These are phyloP conservation scores for Heteromurus nitidus DNA, from an alignment of 2,888 invertebrate species.

Conservation along the genomic window DNA sequence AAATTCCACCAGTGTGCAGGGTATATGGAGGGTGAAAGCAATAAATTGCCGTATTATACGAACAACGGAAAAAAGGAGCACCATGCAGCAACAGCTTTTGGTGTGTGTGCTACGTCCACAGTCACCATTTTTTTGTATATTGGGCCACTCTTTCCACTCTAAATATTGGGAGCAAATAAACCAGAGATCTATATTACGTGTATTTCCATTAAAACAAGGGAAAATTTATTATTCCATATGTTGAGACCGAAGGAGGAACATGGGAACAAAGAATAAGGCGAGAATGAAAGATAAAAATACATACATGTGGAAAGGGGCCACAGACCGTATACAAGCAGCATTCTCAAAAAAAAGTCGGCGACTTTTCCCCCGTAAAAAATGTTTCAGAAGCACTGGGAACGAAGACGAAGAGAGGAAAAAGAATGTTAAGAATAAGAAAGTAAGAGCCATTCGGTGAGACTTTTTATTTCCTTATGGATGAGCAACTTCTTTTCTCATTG, in stretches of 20 bases:
- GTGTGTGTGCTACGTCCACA: background rate
- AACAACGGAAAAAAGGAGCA: slow-evolving; percentile 18
- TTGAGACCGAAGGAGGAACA: slow-evolving; percentile 43
- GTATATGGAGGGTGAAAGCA: slow-evolving; percentile 59
- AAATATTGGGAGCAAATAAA: slow-evolving; percentile 46
- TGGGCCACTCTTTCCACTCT: slow-evolving; percentile 10
- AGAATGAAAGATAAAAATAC: slow-evolving; percentile 49
- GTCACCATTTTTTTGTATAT: background rate
- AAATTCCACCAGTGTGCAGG: slow-evolving; percentile 45
- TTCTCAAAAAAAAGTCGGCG: background rate
- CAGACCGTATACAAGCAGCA: background rate
- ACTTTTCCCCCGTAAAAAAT: slow-evolving; percentile 24
- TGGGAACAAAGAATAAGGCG: background rate
- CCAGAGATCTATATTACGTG: slow-evolving; percentile 32
- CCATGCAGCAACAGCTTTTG: slow-evolving; percentile 41
- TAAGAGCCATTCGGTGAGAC: slow-evolving; percentile 47
- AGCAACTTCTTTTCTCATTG: slow-evolving; percentile 49
- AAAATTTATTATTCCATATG: slow-evolving; percentile 66
- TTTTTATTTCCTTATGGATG: slow-evolving; percentile 58
- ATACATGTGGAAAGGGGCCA: background rate
- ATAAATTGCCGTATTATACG: slow-evolving; percentile 58
- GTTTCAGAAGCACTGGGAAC: slow-evolving; percentile 10
- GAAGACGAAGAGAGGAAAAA: slow-evolving; percentile 22
- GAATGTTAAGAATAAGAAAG: slow-evolving; percentile 43
- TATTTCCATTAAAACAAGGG: slow-evolving; percentile 70